These are phyloP conservation scores for Anas platyrhynchos DNA, from an alignment of 2,113 vertebrate species.

Conservation along the genomic window DNA sequence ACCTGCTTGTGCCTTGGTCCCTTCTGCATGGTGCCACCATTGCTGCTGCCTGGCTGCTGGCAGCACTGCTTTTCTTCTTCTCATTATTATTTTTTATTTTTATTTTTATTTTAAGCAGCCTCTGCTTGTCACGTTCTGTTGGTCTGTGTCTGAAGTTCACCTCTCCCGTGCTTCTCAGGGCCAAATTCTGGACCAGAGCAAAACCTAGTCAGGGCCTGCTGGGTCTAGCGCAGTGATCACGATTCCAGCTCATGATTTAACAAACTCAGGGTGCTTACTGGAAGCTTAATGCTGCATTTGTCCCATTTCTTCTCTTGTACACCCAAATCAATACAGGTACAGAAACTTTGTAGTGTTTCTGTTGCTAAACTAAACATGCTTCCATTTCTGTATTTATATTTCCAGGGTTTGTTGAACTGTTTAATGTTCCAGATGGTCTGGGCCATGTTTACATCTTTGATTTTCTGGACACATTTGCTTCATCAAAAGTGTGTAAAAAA, in stretches of 20 bases:
- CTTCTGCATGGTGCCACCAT: neutral
- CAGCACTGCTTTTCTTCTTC: too few species aligned
- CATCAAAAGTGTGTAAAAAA: neutral
- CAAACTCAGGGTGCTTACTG: neutral
- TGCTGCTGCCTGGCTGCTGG: too few species aligned
- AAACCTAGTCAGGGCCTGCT: too few species aligned
- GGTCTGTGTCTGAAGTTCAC: neutral
- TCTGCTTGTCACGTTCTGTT: neutral
- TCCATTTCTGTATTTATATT: neutral
- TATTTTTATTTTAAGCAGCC: neutral
- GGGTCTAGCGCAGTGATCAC: too few species aligned
- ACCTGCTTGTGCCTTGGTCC: neutral
- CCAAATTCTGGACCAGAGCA: neutral
- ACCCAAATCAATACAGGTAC: neutral
- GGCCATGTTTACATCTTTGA: neutral
- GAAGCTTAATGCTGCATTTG: fast-evolving
- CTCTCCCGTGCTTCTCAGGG: neutral
- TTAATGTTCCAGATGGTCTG: neutral
- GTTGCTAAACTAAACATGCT: neutral
- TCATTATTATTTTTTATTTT: too few species aligned
- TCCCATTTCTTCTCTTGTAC: neutral
- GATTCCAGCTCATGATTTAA: neutral
- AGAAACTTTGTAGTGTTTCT: neutral
- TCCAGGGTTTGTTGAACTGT: neutral
- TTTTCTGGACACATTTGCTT: neutral